Evolutionary conservation across 2,113 vertebrate genomes (phyloP).

Genomic region (Shinisaurus crocodilurus): DNA sequence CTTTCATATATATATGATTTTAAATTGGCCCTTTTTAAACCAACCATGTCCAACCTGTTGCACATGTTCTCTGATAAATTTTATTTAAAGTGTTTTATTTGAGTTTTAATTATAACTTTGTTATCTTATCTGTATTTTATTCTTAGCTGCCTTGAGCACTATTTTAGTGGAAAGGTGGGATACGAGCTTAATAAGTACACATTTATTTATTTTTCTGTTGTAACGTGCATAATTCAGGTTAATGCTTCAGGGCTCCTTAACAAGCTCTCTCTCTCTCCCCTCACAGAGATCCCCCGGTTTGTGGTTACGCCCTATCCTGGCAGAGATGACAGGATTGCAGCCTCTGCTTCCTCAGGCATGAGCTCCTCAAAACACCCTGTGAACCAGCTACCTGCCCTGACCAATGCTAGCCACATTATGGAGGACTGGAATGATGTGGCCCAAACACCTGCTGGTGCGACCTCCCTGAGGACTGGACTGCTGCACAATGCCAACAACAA

Average conservation of each 20-base stretch:
- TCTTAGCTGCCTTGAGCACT: too few species aligned
- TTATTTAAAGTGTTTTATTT: too few species aligned
- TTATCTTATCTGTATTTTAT: too few species aligned
- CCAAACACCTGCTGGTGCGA: constrained; percentile 19
- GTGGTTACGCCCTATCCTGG: constrained; percentile 72
- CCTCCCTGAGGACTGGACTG: constrained; percentile 38
- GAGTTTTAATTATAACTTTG: too few species aligned
- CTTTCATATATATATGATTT: neutral
- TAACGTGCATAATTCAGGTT: neutral
- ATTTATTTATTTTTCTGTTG: neutral
- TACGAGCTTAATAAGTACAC: too few species aligned
- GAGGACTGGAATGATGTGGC: constrained; percentile 72
- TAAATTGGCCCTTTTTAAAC: neutral
- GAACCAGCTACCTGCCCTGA: constrained; percentile 71
- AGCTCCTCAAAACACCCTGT: constrained; percentile 80
- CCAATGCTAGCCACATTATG: constrained; percentile 76
- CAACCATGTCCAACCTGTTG: too few species aligned
- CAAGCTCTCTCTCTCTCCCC: neutral
- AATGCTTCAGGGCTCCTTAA: rapidly evolving
- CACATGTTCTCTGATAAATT: too few species aligned
- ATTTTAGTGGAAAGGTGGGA: too few species aligned
- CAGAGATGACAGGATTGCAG: constrained; percentile 80
- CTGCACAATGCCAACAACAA: constrained; percentile 78
- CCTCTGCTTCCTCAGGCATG: constrained; percentile 65
- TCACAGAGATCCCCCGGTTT: constrained; percentile 80